Percentiles rank a stretch among this genome's conserved stretches.
phyloP scores from a whole-genome alignment of 2,113 vertebrate species.

The Chlamydotis undulata region DNA sequence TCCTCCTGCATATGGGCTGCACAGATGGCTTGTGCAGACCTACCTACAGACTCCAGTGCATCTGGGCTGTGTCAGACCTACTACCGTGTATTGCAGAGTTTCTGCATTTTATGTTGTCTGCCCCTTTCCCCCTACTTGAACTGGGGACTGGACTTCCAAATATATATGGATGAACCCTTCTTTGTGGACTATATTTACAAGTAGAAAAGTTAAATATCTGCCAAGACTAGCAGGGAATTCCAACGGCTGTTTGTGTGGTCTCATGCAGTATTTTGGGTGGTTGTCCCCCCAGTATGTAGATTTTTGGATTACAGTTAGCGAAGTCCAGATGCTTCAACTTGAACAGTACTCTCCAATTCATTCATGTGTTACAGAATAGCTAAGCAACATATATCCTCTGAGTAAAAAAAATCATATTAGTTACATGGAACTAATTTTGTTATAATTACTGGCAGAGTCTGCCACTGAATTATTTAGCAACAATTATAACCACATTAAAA shows the following conservation, averaged over 20 bases:
- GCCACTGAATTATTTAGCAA: not conserved
- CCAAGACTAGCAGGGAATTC: not conserved
- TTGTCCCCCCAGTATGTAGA: not conserved
- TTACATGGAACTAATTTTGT: not conserved
- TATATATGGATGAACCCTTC: not conserved
- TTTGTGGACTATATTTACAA: not conserved
- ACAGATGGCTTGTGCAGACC: not conserved
- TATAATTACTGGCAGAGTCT: not conserved
- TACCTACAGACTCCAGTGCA: not conserved
- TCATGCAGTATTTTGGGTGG: not conserved
- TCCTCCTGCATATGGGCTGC: not conserved
- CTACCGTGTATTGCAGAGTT: not conserved
- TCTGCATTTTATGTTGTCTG: not conserved
- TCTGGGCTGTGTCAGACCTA: not conserved
- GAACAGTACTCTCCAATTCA: not conserved
- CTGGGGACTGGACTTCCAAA: not conserved
- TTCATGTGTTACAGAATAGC: not conserved
- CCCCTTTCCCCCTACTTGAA: not conserved
- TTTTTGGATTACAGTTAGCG: not conserved
- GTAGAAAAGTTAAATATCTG: not conserved
- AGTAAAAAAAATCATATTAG: not conserved
- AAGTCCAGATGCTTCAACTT: not conserved
- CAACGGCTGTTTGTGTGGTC: not conserved
- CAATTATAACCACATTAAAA: not conserved
- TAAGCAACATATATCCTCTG: not conserved